A percentile compares a stretch with the other conserved stretches of the same genome.
These are phyloP conservation scores for Sericinus montela DNA, from an alignment of 2,888 invertebrate genomes.

Conservation along the genomic window DNA sequence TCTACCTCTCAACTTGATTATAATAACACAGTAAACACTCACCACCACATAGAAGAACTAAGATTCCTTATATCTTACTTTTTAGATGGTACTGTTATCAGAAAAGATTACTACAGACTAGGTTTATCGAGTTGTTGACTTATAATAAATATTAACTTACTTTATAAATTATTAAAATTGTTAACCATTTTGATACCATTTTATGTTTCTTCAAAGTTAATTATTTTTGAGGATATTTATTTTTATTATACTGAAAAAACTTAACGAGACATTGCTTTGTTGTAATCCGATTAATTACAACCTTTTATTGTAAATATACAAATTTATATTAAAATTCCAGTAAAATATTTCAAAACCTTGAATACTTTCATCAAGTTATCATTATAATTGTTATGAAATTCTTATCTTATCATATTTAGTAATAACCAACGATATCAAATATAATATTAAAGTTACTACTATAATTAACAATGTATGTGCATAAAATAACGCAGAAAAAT, in stretches of 20 bases:
- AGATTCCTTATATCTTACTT: too few species aligned
- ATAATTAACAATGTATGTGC: not conserved
- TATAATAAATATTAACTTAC: constrained; percentile 3
- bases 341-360: constrained; percentile 2
- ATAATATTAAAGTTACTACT: too few species aligned
- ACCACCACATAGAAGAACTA: too few species aligned
- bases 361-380: not conserved
- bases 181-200: constrained; percentile 1
- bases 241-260: not conserved
- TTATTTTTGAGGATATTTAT: not conserved
- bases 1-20: too few species aligned
- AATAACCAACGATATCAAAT: not conserved
- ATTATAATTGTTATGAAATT: not conserved
- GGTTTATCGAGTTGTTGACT: too few species aligned
- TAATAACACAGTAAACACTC: too few species aligned
- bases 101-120: too few species aligned
- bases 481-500: too few species aligned
- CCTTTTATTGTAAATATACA: not conserved
- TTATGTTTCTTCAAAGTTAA: not conserved
- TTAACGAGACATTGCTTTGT: not conserved
- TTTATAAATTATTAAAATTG: constrained; percentile 1
- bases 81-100: too few species aligned
- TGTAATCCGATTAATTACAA: not conserved
- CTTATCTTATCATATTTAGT: constrained; percentile 10
- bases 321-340: constrained; percentile 2